Evolutionary conservation across 1,140 invertebrate genomes (phyloP), one percentile per base, ranked within the genome.

Genomic region (Macrosteles quadrilineatus): DNA sequence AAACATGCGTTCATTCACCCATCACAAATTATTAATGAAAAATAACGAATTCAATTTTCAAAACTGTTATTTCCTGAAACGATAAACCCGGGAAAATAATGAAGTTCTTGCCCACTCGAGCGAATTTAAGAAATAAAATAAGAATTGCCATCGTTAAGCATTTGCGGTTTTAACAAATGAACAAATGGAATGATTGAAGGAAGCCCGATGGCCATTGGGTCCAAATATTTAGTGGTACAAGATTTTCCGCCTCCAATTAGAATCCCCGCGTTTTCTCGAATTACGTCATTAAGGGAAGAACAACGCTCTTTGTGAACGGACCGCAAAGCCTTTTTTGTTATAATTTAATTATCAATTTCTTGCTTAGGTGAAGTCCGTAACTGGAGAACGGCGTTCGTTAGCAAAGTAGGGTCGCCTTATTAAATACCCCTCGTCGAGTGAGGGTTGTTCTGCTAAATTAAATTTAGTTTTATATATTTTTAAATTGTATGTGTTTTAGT

Each of bases 341-440:
- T 59, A 59, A 59, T 59, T 59, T 59, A 59, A 59, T 59, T 59
- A 59, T 59, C 55, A 59, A 59, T 59, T 59, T 59, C 55, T 59
- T 59, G 55, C 55, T 17, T n/a, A 19, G 47, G 47, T 50, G 47
- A 50, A 50, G 47, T 21, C 21, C 14, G 55, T 59, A 59, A 59
- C 27, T 4, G 14, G 47, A 30, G 55, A 29, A n/a, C 19, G 25
- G 55, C 27, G 55, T 59, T 59, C 55, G 55, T 59, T 59, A 59
- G 55, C 55, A n/a, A n/a, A n/a, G n/a, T n/a, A n/a, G n/a, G n/a
- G n/a, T n/a, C n/a, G n/a, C n/a, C n/a, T n/a, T n/a, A n/a, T n/a
- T n/a, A n/a, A n/a, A n/a, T n/a, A n/a, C n/a, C n/a, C n/a, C n/a
- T n/a, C n/a, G n/a, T n/a, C n/a, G n/a, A n/a, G n/a, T n/a, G n/a